phyloP scores from a whole-genome alignment of 1,140 invertebrate genomes.

The Aphaenogaster floridana region DNA sequence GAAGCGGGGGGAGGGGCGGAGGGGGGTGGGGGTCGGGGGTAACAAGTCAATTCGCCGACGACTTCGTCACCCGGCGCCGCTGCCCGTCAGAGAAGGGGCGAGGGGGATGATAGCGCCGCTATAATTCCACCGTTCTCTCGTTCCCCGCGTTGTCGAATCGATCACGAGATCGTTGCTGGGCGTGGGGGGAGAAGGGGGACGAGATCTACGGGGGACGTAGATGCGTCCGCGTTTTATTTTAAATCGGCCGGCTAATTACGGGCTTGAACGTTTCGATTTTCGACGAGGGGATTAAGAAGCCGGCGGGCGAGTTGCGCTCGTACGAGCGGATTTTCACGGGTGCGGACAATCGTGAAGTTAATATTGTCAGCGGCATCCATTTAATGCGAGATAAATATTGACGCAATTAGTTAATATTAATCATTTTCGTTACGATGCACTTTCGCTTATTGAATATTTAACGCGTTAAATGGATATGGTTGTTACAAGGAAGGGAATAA shows the following conservation, averaged over 20 bases:
- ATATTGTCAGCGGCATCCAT: constrained; percentile 2
- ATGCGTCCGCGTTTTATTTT: background rate
- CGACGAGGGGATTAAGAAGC: constrained; percentile 20
- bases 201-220: no score
- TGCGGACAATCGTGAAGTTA: background rate
- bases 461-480: background rate
- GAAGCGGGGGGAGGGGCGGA: background rate
- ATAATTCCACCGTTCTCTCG: background rate
- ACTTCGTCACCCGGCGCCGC: constrained; percentile 1
- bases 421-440: constrained; percentile 17
- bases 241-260: background rate
- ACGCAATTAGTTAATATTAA: constrained; percentile 48
- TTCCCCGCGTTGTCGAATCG: background rate
- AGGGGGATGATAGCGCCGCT: background rate
- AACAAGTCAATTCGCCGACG: constrained; percentile 54
- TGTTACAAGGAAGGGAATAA: background rate
- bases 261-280: background rate
- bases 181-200: background rate
- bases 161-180: background rate
- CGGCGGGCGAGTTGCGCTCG: background rate
- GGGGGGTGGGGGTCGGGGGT: background rate
- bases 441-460: constrained; percentile 49
- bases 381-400: constrained; percentile 39
- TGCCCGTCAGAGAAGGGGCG: constrained; percentile 3
- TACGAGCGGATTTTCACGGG: background rate